Conservation (phyloP, 2,113 vertebrate genomes). For the Scomber colias region DNA sequence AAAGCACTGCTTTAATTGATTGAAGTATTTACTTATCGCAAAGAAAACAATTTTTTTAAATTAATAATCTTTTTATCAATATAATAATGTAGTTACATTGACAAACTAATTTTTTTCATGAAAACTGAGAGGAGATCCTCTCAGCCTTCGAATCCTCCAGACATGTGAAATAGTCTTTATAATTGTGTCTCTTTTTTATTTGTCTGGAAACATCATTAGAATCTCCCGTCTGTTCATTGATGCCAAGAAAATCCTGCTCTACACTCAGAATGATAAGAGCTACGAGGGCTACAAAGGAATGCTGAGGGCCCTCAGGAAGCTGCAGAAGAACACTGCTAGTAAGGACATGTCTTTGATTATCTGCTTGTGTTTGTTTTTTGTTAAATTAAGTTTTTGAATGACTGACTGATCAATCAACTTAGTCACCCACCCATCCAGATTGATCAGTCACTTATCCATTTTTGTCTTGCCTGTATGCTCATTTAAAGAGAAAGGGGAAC, state of each 20-base stretch:
- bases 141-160: neutral
- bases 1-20: neutral
- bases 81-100: neutral
- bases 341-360: constrained; percentile 60
- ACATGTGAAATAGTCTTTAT: neutral
- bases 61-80: neutral
- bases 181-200: neutral
- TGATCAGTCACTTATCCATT: neutral
- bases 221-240: constrained; percentile 87
- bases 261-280: constrained; percentile 92
- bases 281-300: constrained; percentile 84
- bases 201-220: constrained; percentile 54
- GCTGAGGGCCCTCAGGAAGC: constrained; percentile 85
- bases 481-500: constrained; percentile 1
- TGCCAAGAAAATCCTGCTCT: constrained; percentile 93
- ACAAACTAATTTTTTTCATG: neutral
- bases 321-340: constrained; percentile 88
- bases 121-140: neutral
- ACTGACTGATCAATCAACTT: neutral
- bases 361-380: neutral
- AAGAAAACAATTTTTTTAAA: neutral
- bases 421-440: neutral
- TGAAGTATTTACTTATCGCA: neutral
- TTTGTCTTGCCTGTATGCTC: neutral
- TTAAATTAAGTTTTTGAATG: neutral